phyloP scores from a whole-genome alignment of 2,113 vertebrate species.

The Lepidothrix coronata region DNA sequence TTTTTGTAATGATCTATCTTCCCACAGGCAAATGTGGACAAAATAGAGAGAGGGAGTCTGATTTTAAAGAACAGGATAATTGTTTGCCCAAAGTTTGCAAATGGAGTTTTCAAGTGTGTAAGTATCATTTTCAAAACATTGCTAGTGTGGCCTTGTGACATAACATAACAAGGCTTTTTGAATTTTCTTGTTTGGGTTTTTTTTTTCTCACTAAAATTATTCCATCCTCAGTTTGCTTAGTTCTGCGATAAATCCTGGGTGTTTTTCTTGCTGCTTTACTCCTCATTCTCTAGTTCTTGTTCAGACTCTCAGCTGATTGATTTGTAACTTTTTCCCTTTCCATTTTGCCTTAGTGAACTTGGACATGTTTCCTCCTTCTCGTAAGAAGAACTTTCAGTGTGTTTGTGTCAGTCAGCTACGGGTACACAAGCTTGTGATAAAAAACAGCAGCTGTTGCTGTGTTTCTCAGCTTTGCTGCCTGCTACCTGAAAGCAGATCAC shows the following conservation, averaged over 20 bases:
- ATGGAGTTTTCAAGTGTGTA: constrained; percentile 95
- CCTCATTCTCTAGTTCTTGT: not conserved
- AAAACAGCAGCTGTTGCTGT: not conserved
- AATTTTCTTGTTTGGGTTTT: not conserved
- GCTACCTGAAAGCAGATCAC: not conserved
- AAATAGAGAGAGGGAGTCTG: constrained; percentile 80
- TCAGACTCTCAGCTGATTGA: not conserved
- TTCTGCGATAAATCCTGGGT: not conserved
- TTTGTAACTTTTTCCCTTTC: not conserved
- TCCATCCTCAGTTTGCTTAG: not conserved
- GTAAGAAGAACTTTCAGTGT: not conserved
- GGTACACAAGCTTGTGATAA: not conserved
- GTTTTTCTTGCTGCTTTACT: not conserved
- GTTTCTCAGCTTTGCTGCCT: not conserved
- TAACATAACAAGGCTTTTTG: not conserved
- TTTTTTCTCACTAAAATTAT: not conserved
- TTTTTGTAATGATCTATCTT: not conserved
- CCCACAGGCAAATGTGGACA: constrained; percentile 87
- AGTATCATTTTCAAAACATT: constrained; percentile 34
- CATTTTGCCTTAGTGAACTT: not conserved
- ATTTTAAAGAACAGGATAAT: constrained; percentile 78
- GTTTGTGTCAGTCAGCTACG: not conserved
- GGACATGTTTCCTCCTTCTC: not conserved
- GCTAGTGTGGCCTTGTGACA: not conserved
- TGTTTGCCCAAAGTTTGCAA: constrained; percentile 85